Percentiles rank a stretch among this genome's conserved stretches.
These are phyloP conservation scores for Oxycera nigricornis DNA, from an alignment of 2,888 invertebrate genomes.

Conservation along the genomic window DNA sequence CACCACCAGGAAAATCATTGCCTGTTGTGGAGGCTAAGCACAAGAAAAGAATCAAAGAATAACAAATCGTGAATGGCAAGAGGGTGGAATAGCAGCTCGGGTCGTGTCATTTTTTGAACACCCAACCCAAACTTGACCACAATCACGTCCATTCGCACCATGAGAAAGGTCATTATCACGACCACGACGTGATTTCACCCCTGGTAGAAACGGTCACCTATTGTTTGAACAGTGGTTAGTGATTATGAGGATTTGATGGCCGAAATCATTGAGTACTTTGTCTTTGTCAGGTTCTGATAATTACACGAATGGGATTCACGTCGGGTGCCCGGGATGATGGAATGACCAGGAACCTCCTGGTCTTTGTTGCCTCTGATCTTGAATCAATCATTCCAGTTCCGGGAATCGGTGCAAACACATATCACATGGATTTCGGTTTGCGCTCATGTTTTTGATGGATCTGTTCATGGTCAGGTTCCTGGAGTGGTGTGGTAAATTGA, in stretches of 20 bases:
- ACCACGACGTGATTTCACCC: slow-evolving; percentile 34
- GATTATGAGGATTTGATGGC: slow-evolving; percentile 45
- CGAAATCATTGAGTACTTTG: slow-evolving; percentile 33
- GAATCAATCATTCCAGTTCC: slow-evolving; percentile 37
- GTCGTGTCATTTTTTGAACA: background rate
- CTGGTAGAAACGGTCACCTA: slow-evolving; percentile 37
- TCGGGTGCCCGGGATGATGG: background rate
- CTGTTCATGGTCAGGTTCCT: slow-evolving; percentile 3
- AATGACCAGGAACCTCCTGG: background rate
- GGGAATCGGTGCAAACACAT: slow-evolving; percentile 22
- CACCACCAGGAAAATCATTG: slow-evolving; percentile 16
- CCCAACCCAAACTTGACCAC: background rate
- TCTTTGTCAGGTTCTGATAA: slow-evolving; percentile 38
- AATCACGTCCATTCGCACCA: background rate
- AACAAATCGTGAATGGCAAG: slow-evolving; percentile 7
- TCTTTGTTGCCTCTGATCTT: slow-evolving; percentile 5
- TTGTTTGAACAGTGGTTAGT: slow-evolving; percentile 40
- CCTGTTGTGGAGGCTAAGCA: background rate
- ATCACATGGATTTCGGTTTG: slow-evolving; percentile 1
- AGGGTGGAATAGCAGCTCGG: slow-evolving; percentile 16
- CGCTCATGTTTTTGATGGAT: slow-evolving; percentile 22
- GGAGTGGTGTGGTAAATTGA: slow-evolving; percentile 29
- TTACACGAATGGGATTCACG: slow-evolving; percentile 25
- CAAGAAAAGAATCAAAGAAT: slow-evolving; percentile 1
- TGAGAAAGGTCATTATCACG: slow-evolving; percentile 37